Evolutionary conservation across 2,888 invertebrate species (phyloP).

Genomic region (Monopis laevigella): DNA sequence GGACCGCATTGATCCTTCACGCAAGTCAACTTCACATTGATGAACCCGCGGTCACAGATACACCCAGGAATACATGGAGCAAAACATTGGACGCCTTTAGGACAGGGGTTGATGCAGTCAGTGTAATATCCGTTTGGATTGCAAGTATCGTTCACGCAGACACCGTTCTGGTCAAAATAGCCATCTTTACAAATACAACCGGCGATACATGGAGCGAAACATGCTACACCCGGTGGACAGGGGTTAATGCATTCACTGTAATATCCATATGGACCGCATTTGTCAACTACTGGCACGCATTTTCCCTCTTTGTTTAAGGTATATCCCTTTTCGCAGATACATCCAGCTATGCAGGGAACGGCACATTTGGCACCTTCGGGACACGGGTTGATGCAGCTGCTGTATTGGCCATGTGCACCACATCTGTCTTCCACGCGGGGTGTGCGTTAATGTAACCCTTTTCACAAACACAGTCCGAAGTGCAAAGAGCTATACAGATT

Average conservation of each 20-base stretch:
- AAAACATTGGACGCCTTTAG: not conserved
- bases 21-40: not conserved
- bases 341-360: slow-evolving; percentile 1
- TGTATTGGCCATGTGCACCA: too few relatives aligned
- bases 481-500: too few relatives aligned
- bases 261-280: slow-evolving; percentile 1
- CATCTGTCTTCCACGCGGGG: too few relatives aligned
- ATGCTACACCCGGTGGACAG: not conserved
- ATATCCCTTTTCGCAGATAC: not conserved
- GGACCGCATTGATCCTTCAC: not conserved
- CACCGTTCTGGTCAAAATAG: not conserved
- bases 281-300: not conserved
- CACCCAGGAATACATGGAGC: not conserved
- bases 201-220: not conserved
- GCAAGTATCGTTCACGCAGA: not conserved
- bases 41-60: not conserved
- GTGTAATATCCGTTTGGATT: not conserved
- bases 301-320: not conserved
- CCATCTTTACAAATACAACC: not conserved
- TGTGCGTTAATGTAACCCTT: too few relatives aligned
- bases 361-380: not conserved
- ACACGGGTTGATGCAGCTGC: not conserved
- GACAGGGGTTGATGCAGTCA: not conserved
- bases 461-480: too few relatives aligned
- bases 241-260: not conserved